Evolutionary conservation across 2,797 vertebrate genomes (phyloP), one percentile per base, ranked within the genome.

Genomic region (Peromyscus eremicus): DNA sequence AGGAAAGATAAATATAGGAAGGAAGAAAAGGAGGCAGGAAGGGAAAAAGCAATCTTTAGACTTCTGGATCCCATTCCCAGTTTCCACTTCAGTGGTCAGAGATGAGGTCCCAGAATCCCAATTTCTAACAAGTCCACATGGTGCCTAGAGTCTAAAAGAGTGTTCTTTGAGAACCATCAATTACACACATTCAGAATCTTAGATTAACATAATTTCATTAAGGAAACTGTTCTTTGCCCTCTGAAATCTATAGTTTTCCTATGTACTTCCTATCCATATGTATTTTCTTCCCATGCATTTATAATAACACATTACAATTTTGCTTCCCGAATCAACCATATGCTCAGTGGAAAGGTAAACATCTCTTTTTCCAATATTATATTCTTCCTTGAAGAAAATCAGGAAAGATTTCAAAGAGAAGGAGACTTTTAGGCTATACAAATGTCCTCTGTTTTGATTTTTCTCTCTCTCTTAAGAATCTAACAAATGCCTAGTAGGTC

Each of bases 391-490:
- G 4, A 91, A 9, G 25, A 81, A 52, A 43, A 64, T 49, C 9
- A 17, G 84, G n/a, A 57, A 85, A 93, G 27, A 76, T 37, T 70
- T 73, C 55, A 60, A 86, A 87, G 37, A 57, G n/a, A 83, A 86
- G 27, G 8, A 0, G 2, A 46, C 55, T 89, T 75, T 57, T 75
- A 14, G 57, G 68, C 32, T 82, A 57, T 16, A 80, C 6, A n/a
- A 34, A 89, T 46, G 14, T 34, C 27, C 70, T 40, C n/a, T 68
- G 3, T 60, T 77, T 86, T 12, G 14, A 16, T 66, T 81, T 55
- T 62, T 85, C 5, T 91, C 87, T 32, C 70, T 82, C 52, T 91
- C 60, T 71, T 40, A 88, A 89, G 46, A 89, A 87, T 16, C 71
- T 90, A 34, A 49, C 57, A 57, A 83, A 75, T 82, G 21, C 52